Percentiles rank a stretch among this genome's conserved stretches.
These are phyloP conservation scores for Halcyon leucocephala DNA, from an alignment of 2,797 vertebrate species.

Conservation along the genomic window DNA sequence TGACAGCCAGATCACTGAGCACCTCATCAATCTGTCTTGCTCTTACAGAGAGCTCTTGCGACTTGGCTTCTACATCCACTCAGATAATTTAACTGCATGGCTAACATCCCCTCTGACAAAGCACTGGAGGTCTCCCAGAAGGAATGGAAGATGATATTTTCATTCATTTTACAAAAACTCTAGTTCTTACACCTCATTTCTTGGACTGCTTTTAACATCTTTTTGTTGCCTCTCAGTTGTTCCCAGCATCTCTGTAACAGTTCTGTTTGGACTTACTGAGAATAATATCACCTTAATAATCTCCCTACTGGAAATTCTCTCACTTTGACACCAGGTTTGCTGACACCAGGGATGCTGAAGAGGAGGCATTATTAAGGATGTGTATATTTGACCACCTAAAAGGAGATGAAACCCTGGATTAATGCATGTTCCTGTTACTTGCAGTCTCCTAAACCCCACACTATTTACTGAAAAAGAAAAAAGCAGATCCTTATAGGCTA, in stretches of 20 bases:
- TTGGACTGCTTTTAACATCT: neutral
- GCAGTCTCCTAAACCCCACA: neutral
- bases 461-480: neutral
- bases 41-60: neutral
- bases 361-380: neutral
- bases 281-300: neutral
- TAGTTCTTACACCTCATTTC: neutral
- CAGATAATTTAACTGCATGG: neutral
- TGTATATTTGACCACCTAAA: neutral
- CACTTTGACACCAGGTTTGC: neutral
- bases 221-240: neutral
- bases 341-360: neutral
- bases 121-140: neutral
- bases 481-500: neutral
- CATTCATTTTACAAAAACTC: neutral
- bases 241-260: neutral
- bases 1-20: neutral
- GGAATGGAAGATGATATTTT: neutral
- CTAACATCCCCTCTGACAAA: neutral
- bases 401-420: neutral
- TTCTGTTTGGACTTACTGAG: neutral
- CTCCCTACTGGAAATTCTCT: neutral
- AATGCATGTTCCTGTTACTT: neutral
- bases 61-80: neutral
- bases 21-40: slow-evolving; percentile 31